These are phyloP conservation scores for Herpailurus yagouaroundi DNA, from an alignment of 2,113 vertebrate species.

Conservation along the genomic window DNA sequence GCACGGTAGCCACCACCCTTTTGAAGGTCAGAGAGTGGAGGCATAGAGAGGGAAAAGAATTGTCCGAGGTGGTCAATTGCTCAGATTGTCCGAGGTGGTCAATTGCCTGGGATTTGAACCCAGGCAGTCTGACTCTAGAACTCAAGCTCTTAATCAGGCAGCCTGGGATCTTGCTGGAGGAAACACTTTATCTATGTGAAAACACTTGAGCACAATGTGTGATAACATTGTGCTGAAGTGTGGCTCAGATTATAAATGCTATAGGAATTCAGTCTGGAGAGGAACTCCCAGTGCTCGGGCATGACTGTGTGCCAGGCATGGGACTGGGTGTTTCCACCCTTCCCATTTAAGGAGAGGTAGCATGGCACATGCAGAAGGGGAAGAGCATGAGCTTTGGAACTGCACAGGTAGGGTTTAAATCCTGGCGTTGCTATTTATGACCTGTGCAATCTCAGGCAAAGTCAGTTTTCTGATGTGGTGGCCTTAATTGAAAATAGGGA, in stretches of 20 bases:
- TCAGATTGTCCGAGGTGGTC: too few relatives aligned
- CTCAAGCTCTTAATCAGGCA: not conserved
- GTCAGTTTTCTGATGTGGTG: not conserved
- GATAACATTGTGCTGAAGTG: conserved; percentile 27
- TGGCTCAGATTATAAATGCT: conserved; percentile 37
- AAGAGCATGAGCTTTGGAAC: not conserved
- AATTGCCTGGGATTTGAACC: not conserved
- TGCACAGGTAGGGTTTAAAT: not conserved
- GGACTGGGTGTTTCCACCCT: not conserved
- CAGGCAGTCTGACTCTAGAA: not conserved
- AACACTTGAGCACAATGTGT: not conserved
- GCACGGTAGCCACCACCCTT: not conserved
- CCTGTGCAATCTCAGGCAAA: conserved; percentile 10
- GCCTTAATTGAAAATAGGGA: not conserved
- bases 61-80: not conserved
- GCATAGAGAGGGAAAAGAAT: not conserved
- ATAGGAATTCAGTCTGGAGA: conserved; percentile 36
- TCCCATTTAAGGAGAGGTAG: conserved; percentile 42
- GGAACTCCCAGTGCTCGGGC: not conserved
- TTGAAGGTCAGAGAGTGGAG: not conserved
- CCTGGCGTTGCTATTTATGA: not conserved
- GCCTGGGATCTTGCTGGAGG: not conserved
- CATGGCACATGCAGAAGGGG: not conserved
- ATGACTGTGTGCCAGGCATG: not conserved
- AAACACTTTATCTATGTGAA: not conserved